Evolutionary conservation across 2,113 vertebrate species (phyloP).

Genomic region (Hippocampus abdominalis): DNA sequence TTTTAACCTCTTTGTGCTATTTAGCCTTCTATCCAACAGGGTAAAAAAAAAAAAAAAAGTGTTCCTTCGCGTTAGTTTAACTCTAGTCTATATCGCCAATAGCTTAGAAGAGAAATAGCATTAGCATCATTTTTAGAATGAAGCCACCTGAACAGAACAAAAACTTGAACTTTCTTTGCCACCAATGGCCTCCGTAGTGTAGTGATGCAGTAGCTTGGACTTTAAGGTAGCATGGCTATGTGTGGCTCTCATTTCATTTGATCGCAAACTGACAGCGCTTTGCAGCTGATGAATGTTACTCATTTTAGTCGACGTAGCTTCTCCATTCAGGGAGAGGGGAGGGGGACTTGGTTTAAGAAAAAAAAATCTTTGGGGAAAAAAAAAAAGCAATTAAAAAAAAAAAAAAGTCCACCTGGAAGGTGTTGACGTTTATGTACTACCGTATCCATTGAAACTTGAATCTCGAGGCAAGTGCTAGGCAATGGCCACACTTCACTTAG

Average conservation of each 20-base stretch:
- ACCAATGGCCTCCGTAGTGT: conserved; percentile 54
- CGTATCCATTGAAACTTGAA: conserved; percentile 82
- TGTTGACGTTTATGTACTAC: conserved; percentile 78
- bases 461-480: conserved; percentile 78
- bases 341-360: conserved; percentile 77
- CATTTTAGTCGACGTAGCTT: conserved; percentile 88
- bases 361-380: conserved; percentile 27
- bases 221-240: conserved; percentile 98
- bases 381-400: conserved; percentile 33
- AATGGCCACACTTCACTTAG: conserved; percentile 65
- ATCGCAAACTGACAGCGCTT: conserved; percentile 80
- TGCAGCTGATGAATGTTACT: conserved; percentile 88
- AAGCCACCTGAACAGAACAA: conserved; percentile 62
- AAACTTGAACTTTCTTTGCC: conserved; percentile 54
- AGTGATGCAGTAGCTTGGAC: conserved; percentile 90
- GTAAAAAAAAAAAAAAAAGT: conserved; percentile 10
- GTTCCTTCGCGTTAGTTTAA: conserved; percentile 16
- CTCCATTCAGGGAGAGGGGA: conserved; percentile 74
- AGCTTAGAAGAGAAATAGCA: background rate
- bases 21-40: conserved; percentile 11
- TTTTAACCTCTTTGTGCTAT: background rate
- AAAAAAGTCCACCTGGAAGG: conserved; percentile 90
- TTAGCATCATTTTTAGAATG: background rate
- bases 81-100: background rate
- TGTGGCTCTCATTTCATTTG: conserved; percentile 80